Conservation (phyloP, 2,888 invertebrate genomes). For the Steinernema hermaphroditum region DNA sequence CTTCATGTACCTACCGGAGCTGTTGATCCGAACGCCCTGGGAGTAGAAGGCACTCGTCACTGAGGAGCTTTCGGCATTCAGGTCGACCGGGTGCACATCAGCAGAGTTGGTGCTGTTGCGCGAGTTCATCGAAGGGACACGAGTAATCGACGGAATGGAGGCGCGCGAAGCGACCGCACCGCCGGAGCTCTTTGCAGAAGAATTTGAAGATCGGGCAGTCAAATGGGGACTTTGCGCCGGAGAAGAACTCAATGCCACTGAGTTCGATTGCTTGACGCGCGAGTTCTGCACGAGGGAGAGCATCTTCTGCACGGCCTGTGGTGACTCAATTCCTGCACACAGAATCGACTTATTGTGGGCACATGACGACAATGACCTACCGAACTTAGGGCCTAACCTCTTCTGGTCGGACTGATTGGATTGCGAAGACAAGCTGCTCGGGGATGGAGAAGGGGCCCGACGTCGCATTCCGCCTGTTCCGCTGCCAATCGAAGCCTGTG, state of each 20-base stretch:
- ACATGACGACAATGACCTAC: too few species aligned
- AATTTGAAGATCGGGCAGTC: conserved; percentile 29
- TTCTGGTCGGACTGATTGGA: conserved; percentile 75
- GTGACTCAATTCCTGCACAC: conserved; percentile 80
- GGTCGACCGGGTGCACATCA: conserved; percentile 32
- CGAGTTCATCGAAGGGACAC: conserved; percentile 18
- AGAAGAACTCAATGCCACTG: conserved; percentile 1
- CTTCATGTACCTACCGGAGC: background rate
- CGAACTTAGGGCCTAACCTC: conserved; percentile 34
- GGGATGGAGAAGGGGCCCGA: conserved; percentile 76
- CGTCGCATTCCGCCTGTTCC: conserved; percentile 36
- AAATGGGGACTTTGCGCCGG: conserved; percentile 31
- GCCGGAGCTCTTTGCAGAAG: conserved; percentile 13
- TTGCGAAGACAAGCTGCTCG: conserved; percentile 79
- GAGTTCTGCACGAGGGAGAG: conserved; percentile 74
- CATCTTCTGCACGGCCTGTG: conserved; percentile 93
- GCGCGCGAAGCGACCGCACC: background rate
- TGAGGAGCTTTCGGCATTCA: conserved; percentile 38
- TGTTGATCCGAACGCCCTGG: conserved; percentile 9
- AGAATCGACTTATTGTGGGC: background rate
- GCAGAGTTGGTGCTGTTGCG: conserved; percentile 25
- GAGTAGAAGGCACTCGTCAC: conserved; percentile 36
- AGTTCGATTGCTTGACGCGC: conserved; percentile 39
- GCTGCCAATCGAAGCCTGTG: conserved; percentile 21
- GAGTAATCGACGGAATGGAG: background rate